Percentiles rank a stretch among this genome's conserved stretches.
These are phyloP conservation scores for Pogonocherus hispidulus DNA, from an alignment of 2,888 invertebrate species.

Conservation along the genomic window DNA sequence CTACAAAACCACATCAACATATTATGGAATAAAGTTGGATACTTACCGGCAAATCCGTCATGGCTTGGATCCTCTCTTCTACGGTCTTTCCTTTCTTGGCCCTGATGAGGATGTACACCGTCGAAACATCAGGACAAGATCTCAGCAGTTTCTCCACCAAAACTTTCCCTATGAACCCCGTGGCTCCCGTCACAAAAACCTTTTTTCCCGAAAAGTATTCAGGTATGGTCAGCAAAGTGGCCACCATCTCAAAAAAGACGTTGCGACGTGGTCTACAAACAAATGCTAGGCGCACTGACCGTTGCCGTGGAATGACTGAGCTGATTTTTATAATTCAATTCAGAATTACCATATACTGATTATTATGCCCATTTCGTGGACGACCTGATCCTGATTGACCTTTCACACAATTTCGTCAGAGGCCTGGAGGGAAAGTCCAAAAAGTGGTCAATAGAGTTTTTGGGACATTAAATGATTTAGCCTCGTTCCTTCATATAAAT, in stretches of 20 bases:
- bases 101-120: conserved; percentile 84
- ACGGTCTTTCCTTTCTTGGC: conserved; percentile 78
- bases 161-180: conserved; percentile 94
- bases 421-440: too few species aligned
- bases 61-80: conserved; percentile 75
- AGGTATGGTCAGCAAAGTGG: conserved; percentile 64
- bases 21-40: too few species aligned
- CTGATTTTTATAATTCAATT: too few species aligned
- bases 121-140: conserved; percentile 81
- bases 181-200: conserved; percentile 87
- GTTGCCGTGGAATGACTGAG: neutral
- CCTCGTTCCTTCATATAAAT: too few species aligned
- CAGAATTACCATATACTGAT: neutral
- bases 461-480: too few species aligned
- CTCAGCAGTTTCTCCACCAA: conserved; percentile 91
- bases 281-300: neutral
- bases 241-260: neutral
- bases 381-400: conserved; percentile 5
- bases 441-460: too few species aligned
- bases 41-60: conserved; percentile 73
- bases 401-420: neutral
- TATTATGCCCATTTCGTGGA: too few species aligned
- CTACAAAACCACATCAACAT: too few species aligned
- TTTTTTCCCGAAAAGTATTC: conserved; percentile 79
- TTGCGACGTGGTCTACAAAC: too few species aligned